Evolutionary conservation across 2,113 vertebrate species (phyloP).

Genomic region (Nycticorax nycticorax): DNA sequence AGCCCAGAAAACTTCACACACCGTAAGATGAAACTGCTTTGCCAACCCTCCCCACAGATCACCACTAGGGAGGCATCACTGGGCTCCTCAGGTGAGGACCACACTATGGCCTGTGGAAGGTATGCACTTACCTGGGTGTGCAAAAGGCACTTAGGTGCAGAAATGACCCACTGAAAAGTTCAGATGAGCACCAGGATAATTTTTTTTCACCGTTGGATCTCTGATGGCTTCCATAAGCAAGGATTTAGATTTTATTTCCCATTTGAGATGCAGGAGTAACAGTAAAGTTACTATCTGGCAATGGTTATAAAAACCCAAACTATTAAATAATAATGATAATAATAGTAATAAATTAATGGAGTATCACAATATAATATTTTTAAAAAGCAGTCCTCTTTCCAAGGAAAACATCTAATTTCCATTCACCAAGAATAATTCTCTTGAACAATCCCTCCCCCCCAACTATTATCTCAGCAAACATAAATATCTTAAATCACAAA

Average conservation of each 20-base stretch:
- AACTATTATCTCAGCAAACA: background rate
- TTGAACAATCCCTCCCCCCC: background rate
- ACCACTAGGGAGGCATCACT: too few species aligned
- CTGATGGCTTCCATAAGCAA: background rate
- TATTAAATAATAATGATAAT: background rate
- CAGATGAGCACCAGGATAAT: background rate
- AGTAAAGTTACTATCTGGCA: background rate
- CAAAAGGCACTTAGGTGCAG: background rate
- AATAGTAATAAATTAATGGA: background rate
- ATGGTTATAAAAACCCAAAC: background rate
- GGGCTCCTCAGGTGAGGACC: background rate
- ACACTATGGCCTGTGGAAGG: accelerated
- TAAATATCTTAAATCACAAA: background rate
- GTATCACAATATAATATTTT: background rate
- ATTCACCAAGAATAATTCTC: background rate
- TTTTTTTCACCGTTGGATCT: background rate
- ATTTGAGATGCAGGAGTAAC: background rate
- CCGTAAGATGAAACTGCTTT: accelerated
- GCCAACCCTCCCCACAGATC: background rate
- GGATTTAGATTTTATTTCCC: background rate
- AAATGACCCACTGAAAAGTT: background rate
- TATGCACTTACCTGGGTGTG: accelerated
- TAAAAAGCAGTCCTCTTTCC: background rate
- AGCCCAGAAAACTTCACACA: background rate
- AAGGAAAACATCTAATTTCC: background rate